Percentiles rank a stretch among this genome's conserved stretches.
These are phyloP conservation scores for Xiphophorus couchianus DNA, from an alignment of 2,113 vertebrate species.

Conservation along the genomic window DNA sequence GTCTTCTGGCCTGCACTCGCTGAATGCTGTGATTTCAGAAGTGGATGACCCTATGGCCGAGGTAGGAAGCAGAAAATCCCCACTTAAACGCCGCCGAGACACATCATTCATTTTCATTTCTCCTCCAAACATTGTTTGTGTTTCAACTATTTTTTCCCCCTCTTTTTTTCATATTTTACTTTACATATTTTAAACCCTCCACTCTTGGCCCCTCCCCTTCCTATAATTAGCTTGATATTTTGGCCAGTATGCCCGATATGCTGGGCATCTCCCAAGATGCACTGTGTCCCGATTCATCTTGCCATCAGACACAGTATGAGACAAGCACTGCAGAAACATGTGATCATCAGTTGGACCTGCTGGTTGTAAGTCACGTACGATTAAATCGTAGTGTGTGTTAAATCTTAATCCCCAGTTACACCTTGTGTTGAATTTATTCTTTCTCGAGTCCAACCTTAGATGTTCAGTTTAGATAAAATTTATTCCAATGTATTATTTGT, in stretches of 20 bases:
- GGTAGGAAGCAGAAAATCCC: slow-evolving; percentile 72
- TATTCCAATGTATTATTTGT: neutral
- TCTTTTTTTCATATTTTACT: slow-evolving; percentile 48
- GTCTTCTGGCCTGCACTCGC: slow-evolving; percentile 85
- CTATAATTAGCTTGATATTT: slow-evolving; percentile 86
- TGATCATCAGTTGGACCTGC: slow-evolving; percentile 75
- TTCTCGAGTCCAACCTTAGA: neutral
- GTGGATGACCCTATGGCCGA: slow-evolving; percentile 92
- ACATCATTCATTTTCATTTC: slow-evolving; percentile 3
- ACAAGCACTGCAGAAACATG: slow-evolving; percentile 61
- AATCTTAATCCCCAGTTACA: slow-evolving; percentile 11
- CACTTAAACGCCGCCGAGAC: neutral
- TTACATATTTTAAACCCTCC: slow-evolving; percentile 43
- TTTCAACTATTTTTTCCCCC: slow-evolving; percentile 10
- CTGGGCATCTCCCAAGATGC: slow-evolving; percentile 76
- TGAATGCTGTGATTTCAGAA: slow-evolving; percentile 78
- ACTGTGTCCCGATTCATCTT: slow-evolving; percentile 58
- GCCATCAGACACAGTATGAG: slow-evolving; percentile 61
- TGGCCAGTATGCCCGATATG: slow-evolving; percentile 81
- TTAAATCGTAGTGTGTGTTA: neutral
- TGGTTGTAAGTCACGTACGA: slow-evolving; percentile 81
- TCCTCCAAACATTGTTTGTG: slow-evolving; percentile 13
- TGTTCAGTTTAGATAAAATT: neutral
- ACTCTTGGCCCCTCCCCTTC: slow-evolving; percentile 26
- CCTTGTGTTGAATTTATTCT: neutral